Evolutionary conservation across 2,797 vertebrate genomes (phyloP), one percentile per base, ranked within the genome.

Genomic region (Malurus splendens): DNA sequence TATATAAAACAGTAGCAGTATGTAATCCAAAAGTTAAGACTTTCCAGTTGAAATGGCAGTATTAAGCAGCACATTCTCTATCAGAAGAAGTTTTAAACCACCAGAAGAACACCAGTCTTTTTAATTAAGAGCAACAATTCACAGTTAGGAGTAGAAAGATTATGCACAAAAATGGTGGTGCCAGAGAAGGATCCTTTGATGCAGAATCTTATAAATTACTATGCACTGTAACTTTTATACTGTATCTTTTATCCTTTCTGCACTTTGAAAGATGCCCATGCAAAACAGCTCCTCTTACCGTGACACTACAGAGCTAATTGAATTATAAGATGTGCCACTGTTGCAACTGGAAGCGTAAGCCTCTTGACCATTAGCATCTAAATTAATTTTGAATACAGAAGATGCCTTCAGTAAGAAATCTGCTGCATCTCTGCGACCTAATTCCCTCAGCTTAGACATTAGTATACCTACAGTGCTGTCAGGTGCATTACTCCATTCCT

Each of bases 251-350:
- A 61, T 42, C 54, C 36, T 80, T 92, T 82, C 76, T 92, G 85
- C 54, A 72, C 61, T 85, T 76, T 72, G 56, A 82, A 92, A 89
- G 52, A 77, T 47, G 80, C 82, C 86, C 57, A 66, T 45, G 61
- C 73, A 84, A 79, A 80, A 92, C 56, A 57, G 61, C 70, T 91
- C 57, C 47, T 94, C 93, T 98, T 98, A 99, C 96, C 98, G 98
- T 70, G 99, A 99, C 73, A 99, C 97, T 77, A 99, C 99, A 2
- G 99, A 99, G 96, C 99, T 99, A 96, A 99, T 99, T 11, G 99
- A 99, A 96, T 99, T 99, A 78, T 99, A 99, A 13, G 99, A 99
- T 0, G 98, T 99, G 77, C 98, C 99, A 5, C 99, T 99, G 67
- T 99, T 99, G 95, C 99, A 99, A 93, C 98, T 97, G 15, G 98